These are phyloP conservation scores for Gouania willdenowi DNA, from an alignment of 2,797 vertebrate genomes.

Conservation along the genomic window DNA sequence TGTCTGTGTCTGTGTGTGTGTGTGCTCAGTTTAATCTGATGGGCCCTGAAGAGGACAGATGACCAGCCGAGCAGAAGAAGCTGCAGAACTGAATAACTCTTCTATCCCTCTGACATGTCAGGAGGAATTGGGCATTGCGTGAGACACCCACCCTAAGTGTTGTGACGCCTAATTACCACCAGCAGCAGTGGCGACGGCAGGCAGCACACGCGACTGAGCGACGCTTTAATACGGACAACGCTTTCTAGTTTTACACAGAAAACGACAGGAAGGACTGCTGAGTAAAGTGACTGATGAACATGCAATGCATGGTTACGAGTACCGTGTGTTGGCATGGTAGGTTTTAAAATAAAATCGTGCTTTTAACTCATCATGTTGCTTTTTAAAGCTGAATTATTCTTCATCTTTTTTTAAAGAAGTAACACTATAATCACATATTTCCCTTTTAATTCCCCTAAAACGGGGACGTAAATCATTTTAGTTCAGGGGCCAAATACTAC, in stretches of 20 bases:
- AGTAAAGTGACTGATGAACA: too few relatives aligned
- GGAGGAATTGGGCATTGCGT: constrained; percentile 47
- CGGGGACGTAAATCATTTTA: too few relatives aligned
- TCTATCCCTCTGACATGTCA: constrained; percentile 67
- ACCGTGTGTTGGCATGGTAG: too few relatives aligned
- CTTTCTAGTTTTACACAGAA: constrained; percentile 61
- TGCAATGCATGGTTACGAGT: too few relatives aligned
- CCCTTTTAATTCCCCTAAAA: too few relatives aligned
- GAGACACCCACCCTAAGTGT: constrained; percentile 66
- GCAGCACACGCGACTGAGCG: constrained; percentile 27
- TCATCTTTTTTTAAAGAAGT: too few relatives aligned
- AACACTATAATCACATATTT: too few relatives aligned
- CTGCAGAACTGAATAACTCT: constrained; percentile 61
- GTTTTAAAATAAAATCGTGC: too few relatives aligned
- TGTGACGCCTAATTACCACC: constrained; percentile 76
- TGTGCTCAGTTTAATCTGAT: constrained; percentile 57
- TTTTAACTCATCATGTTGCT: too few relatives aligned
- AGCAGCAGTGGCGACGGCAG: constrained; percentile 35
- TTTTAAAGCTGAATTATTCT: too few relatives aligned
- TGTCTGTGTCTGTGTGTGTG: constrained; percentile 6
- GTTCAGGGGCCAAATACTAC: too few relatives aligned
- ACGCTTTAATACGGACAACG: constrained; percentile 47
- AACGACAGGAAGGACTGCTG: neutral
- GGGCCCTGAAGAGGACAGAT: constrained; percentile 66
- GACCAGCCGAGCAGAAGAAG: constrained; percentile 73